Conservation (phyloP, 2,797 vertebrate genomes). For the Echeneis naucrates region DNA sequence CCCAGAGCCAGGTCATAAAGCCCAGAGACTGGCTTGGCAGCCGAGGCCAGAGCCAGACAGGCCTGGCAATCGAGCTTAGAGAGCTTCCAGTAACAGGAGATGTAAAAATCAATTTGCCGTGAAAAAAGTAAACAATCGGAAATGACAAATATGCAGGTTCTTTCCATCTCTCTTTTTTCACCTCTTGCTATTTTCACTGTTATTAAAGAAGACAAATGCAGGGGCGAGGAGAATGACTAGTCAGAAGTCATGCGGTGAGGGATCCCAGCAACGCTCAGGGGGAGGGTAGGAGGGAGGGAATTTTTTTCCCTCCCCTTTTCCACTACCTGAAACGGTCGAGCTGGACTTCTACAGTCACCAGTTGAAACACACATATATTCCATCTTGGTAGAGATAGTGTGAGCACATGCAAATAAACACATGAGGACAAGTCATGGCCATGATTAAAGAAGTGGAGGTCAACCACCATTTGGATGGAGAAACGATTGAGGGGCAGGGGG, state of each 20-base stretch:
- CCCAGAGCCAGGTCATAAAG: slow-evolving; percentile 85
- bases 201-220: slow-evolving; percentile 80
- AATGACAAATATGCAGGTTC: slow-evolving; percentile 87
- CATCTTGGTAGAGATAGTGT: slow-evolving; percentile 15
- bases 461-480: slow-evolving; percentile 43
- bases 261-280: slow-evolving; percentile 66
- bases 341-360: slow-evolving; percentile 48
- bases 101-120: slow-evolving; percentile 89
- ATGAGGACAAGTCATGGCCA: slow-evolving; percentile 40
- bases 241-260: slow-evolving; percentile 68
- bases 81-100: slow-evolving; percentile 89
- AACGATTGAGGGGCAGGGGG: slow-evolving; percentile 54
- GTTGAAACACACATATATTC: slow-evolving; percentile 24
- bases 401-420: slow-evolving; percentile 29
- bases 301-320: slow-evolving; percentile 17
- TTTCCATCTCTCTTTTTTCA: slow-evolving; percentile 70
- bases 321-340: slow-evolving; percentile 53
- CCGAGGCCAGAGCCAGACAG: slow-evolving; percentile 73
- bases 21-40: slow-evolving; percentile 82
- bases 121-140: slow-evolving; percentile 89
- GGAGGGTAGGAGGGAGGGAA: slow-evolving; percentile 6
- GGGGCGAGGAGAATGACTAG: slow-evolving; percentile 65
- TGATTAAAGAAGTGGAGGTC: slow-evolving; percentile 68
- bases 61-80: slow-evolving; percentile 76
- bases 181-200: slow-evolving; percentile 71